A percentile compares a stretch with the other conserved stretches of the same genome.
phyloP scores from a whole-genome alignment of 1,140 invertebrate species.

The Latrodectus geometricus region DNA sequence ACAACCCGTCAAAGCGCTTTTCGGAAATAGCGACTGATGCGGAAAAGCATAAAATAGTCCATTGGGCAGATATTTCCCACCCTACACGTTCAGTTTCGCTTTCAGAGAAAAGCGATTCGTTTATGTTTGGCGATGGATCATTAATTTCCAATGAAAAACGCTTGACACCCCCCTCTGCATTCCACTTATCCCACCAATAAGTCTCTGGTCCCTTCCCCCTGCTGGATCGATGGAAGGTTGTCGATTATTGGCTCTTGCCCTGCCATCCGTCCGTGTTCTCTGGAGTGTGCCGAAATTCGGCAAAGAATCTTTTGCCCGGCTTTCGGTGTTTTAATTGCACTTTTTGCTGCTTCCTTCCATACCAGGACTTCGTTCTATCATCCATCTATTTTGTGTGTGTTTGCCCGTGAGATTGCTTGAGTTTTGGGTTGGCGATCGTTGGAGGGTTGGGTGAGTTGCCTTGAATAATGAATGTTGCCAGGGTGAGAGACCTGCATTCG shows the following conservation, averaged over 20 bases:
- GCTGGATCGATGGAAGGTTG: slow-evolving; percentile 11
- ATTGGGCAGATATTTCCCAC: slow-evolving; percentile 54
- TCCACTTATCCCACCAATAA: slow-evolving; percentile 48
- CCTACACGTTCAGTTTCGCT: slow-evolving; percentile 25
- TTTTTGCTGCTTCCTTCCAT: slow-evolving; percentile 1
- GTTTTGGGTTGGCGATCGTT: slow-evolving; percentile 6
- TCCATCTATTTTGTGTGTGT: neutral
- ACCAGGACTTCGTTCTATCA: neutral
- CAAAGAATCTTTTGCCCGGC: neutral
- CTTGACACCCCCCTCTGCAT: neutral
- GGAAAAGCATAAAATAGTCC: slow-evolving; percentile 59
- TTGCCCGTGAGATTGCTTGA: neutral
- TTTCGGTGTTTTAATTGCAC: slow-evolving; percentile 41
- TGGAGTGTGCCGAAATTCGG: slow-evolving; percentile 19
- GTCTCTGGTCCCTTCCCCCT: slow-evolving; percentile 10
- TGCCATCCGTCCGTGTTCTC: neutral
- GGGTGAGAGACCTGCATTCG: too few relatives aligned
- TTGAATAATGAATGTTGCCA: slow-evolving; percentile 45
- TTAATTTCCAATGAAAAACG: slow-evolving; percentile 59
- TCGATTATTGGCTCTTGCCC: slow-evolving; percentile 17
- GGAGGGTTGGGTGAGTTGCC: neutral
- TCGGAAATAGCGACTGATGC: slow-evolving; percentile 15
- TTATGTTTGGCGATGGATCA: slow-evolving; percentile 57
- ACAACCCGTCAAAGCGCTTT: slow-evolving; percentile 12
- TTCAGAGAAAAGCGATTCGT: slow-evolving; percentile 45